Percentiles rank a stretch among this genome's conserved stretches.
phyloP scores from a whole-genome alignment of 2,888 invertebrate species.

The Drosophila neoperkinsi region DNA sequence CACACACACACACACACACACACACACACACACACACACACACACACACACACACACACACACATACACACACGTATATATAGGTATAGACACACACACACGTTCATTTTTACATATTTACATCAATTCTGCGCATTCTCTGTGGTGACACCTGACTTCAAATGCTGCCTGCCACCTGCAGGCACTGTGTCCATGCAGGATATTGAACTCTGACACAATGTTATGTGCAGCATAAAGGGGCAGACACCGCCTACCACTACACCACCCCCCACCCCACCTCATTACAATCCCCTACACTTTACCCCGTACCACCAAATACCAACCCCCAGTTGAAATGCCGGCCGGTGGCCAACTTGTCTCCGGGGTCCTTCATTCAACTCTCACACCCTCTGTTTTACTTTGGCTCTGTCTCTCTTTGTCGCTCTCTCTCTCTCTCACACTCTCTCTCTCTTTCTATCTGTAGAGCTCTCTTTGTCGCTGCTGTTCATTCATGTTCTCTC shows the following conservation, averaged over 20 bases:
- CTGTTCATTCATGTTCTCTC: conserved; percentile 32
- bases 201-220: conserved; percentile 80
- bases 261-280: not conserved
- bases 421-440: not conserved
- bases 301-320: not conserved
- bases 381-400: not conserved
- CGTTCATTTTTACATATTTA: not conserved
- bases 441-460: not conserved
- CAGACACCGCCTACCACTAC: not conserved
- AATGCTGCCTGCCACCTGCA: conserved; percentile 48
- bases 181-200: conserved; percentile 59
- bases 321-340: conserved; percentile 45
- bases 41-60: not conserved
- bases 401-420: not conserved
- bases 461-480: conserved; percentile 1
- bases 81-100: not conserved
- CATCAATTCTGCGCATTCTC: conserved; percentile 6
- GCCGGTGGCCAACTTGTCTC: conserved; percentile 70
- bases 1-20: not conserved
- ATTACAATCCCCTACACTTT: conserved; percentile 1
- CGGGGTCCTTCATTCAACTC: conserved; percentile 15
- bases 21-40: not conserved
- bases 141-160: conserved; percentile 18
- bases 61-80: not conserved
- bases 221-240: conserved; percentile 48